Evolutionary conservation across 2,888 invertebrate species (phyloP).

Genomic region (Tachina fera): DNA sequence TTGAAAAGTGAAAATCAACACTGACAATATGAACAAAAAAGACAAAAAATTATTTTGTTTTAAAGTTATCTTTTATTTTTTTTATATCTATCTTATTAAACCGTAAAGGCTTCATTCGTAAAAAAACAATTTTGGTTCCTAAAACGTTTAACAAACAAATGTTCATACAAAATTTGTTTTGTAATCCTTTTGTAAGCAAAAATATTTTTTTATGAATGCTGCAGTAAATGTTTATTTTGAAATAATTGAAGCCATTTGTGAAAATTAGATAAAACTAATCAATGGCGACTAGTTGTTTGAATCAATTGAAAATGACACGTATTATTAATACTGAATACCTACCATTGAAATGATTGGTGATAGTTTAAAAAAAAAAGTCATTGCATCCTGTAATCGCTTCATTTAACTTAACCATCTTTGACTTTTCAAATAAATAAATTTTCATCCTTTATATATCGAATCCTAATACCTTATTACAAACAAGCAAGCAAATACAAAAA

Average conservation of each 20-base stretch:
- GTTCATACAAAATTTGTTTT: no score
- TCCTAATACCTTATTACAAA: not conserved
- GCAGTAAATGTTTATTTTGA: no score
- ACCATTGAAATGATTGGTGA: not conserved
- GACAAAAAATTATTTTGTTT: constrained; percentile 70
- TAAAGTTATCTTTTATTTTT: constrained; percentile 10
- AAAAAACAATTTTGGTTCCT: not conserved
- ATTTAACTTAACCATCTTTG: constrained; percentile 35
- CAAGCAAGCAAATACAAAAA: constrained; percentile 27
- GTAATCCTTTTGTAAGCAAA: no score
- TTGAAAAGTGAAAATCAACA: constrained; percentile 19
- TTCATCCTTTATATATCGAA: constrained; percentile 27
- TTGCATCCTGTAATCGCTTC: not conserved
- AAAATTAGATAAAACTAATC: not conserved
- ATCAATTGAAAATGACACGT: constrained; percentile 25
- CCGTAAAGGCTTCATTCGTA: not conserved
- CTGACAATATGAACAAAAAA: not conserved
- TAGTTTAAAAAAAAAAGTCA: not conserved
- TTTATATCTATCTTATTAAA: constrained; percentile 9
- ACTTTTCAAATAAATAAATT: constrained; percentile 42
- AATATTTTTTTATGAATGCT: no score
- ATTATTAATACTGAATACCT: constrained; percentile 12
- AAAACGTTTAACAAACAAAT: not conserved
- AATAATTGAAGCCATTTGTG: no score
- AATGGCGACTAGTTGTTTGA: not conserved